phyloP scores from a whole-genome alignment of 2,113 vertebrate genomes.

The mouse (Mus musculus) region DNA sequence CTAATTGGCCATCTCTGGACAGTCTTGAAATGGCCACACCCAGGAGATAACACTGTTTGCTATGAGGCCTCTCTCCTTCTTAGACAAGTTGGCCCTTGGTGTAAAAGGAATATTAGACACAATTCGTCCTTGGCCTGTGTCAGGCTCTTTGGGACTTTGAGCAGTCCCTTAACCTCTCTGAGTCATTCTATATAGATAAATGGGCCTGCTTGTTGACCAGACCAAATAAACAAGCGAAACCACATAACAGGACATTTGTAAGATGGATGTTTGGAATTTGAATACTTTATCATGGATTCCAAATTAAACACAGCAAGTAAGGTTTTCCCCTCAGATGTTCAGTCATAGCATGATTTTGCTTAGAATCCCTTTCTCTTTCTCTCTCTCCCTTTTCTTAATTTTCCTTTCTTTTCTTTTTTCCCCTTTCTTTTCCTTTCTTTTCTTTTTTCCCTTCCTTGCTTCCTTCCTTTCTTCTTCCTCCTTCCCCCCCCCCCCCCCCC shows the following conservation, averaged over 20 bases:
- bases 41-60: background rate
- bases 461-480: accelerated
- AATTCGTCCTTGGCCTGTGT: background rate
- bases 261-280: slow-evolving; percentile 1
- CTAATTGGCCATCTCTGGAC: slow-evolving; percentile 8
- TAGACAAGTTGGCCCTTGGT: slow-evolving; percentile 10
- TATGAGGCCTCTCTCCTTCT: background rate
- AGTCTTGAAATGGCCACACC: background rate
- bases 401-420: no score
- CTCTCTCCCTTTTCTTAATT: no score
- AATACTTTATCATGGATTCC: background rate
- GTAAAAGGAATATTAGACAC: background rate
- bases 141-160: background rate
- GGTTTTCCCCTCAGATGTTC: background rate
- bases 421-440: no score
- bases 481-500: accelerated
- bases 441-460: accelerated
- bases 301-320: background rate
- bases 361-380: background rate
- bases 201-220: background rate
- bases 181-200: background rate
- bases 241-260: background rate
- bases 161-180: background rate
- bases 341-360: background rate
- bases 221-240: slow-evolving; percentile 17